Evolutionary conservation across 1,140 invertebrate genomes (phyloP).

Genomic region (Doryteuthis pealeii): DNA sequence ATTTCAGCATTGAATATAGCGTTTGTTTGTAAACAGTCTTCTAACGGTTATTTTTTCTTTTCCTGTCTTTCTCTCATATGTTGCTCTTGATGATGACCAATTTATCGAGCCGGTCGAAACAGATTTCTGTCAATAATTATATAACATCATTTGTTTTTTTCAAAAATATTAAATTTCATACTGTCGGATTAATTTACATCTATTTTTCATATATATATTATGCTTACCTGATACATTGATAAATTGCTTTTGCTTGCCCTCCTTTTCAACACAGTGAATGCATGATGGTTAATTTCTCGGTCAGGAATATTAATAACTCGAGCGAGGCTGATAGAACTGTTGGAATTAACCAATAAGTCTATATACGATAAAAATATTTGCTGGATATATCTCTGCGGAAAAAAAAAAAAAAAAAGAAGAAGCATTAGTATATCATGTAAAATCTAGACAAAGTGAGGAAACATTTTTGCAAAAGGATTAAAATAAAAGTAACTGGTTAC

Average conservation of each 20-base stretch:
- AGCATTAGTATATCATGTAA: background rate
- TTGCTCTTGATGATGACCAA: too few relatives aligned
- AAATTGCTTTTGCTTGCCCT: slow-evolving; percentile 47
- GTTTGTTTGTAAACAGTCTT: too few relatives aligned
- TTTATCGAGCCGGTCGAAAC: too few relatives aligned
- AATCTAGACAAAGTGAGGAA: background rate
- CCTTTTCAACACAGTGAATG: slow-evolving; percentile 58
- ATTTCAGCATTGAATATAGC: too few relatives aligned
- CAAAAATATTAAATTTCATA: too few relatives aligned
- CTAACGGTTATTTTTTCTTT: too few relatives aligned
- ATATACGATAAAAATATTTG: slow-evolving; percentile 48
- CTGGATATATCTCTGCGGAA: slow-evolving; percentile 44
- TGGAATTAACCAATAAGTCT: slow-evolving; percentile 56
- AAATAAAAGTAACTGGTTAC: too few relatives aligned
- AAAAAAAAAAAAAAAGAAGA: slow-evolving; percentile 17
- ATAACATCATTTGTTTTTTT: too few relatives aligned
- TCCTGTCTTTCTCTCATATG: too few relatives aligned
- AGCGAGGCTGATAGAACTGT: slow-evolving; percentile 56
- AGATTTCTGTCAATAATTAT: too few relatives aligned
- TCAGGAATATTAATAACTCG: slow-evolving; percentile 57
- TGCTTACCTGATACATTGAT: slow-evolving; percentile 58
- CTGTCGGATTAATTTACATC: too few relatives aligned
- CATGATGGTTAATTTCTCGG: slow-evolving; percentile 50
- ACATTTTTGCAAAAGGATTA: too few relatives aligned
- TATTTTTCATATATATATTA: background rate